phyloP scores from a whole-genome alignment of 30 jellyfish, hydroid and myxozoan genomes.

The Mastigias papua region DNA sequence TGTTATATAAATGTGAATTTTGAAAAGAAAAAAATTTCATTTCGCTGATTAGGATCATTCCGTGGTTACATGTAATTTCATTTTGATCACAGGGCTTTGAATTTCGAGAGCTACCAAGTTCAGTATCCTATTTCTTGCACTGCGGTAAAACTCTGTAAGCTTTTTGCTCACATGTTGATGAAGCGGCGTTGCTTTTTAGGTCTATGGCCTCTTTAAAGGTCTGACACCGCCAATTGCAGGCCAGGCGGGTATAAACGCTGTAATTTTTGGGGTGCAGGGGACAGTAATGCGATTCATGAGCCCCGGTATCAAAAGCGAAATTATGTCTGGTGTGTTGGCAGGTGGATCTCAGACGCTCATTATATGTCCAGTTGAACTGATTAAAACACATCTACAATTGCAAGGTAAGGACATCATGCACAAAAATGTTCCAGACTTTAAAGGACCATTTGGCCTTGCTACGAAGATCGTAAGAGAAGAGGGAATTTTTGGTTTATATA shows the following conservation, averaged over 20 bases:
- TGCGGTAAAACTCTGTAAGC: too few species aligned
- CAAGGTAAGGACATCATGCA: conserved; percentile 73
- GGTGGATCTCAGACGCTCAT: conserved; percentile 81
- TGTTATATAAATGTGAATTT: too few species aligned
- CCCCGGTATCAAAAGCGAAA: conserved; percentile 59
- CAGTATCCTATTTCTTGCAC: too few species aligned
- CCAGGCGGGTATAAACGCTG: conserved; percentile 75
- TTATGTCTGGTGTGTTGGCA: conserved; percentile 82
- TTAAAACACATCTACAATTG: conserved; percentile 79
- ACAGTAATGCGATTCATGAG: conserved; percentile 21
- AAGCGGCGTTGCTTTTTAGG: conserved; percentile 44
- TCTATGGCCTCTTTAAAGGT: conserved; percentile 85
- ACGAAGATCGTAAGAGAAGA: conserved; percentile 43
- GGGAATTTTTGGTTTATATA: conserved; percentile 69
- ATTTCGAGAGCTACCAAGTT: too few species aligned
- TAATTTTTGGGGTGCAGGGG: conserved; percentile 92
- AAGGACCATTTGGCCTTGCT: conserved; percentile 68
- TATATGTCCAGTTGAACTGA: conserved; percentile 83
- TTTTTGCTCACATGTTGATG: too few species aligned
- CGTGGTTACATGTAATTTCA: too few species aligned
- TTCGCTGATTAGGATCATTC: too few species aligned
- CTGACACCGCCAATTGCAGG: conserved; percentile 89
- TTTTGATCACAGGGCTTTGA: too few species aligned
- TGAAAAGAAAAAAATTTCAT: too few species aligned
- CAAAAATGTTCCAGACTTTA: neutral